These are phyloP conservation scores for Psix sp. DNA, from an alignment of 1,140 invertebrate genomes.

Conservation along the genomic window DNA sequence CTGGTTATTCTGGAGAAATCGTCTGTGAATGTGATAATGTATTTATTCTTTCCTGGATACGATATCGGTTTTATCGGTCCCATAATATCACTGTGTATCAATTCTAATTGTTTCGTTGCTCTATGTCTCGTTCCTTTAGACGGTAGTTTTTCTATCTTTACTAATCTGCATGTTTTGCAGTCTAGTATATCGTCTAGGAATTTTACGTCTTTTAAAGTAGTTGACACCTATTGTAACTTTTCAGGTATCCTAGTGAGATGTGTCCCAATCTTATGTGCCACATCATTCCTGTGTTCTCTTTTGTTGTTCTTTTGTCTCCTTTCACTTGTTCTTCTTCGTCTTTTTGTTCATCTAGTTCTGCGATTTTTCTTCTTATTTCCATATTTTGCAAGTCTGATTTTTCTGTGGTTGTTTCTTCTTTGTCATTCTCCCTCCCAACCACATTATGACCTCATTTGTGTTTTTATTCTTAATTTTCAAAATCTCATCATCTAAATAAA, in stretches of 20 bases:
- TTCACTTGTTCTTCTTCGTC: background rate
- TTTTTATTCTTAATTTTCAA: constrained; percentile 31
- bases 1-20: constrained; percentile 13
- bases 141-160: constrained; percentile 16
- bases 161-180: constrained; percentile 9
- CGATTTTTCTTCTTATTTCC: background rate
- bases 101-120: constrained; percentile 13
- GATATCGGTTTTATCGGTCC: constrained; percentile 24
- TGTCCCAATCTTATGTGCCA: constrained; percentile 8
- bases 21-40: constrained; percentile 1
- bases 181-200: background rate
- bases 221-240: constrained; percentile 1
- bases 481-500: constrained; percentile 30
- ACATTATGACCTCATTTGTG: constrained; percentile 16
- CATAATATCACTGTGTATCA: constrained; percentile 23
- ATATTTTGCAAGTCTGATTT: background rate
- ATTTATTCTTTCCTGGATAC: constrained; percentile 15
- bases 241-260: background rate
- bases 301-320: background rate
- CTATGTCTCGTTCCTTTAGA: constrained; percentile 17
- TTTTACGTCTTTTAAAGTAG: background rate
- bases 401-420: background rate
- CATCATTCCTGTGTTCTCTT: background rate
- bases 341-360: background rate
- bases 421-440: constrained; percentile 1